Base-by-base conservation (phyloP, 1,140 invertebrate species). In the Tachypleus tridentatus region DNA sequence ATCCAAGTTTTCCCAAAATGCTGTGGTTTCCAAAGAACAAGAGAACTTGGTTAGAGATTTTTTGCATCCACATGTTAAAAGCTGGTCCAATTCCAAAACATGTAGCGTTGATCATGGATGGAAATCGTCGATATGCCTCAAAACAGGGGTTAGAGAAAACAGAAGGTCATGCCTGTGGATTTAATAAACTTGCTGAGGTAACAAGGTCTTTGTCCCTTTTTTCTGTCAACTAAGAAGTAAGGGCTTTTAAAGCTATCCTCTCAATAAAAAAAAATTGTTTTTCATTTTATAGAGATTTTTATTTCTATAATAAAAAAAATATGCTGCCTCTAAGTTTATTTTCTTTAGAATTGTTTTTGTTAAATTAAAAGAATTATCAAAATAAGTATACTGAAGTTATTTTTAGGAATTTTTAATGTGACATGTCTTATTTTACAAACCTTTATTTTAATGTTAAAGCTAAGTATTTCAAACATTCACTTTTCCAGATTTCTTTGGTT, bases 51-150 rank as follows among this genome's bases (percentile, higher is more conserved):
- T 4, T 73, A 5, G 71, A 73, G 64, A 60, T 58, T 8, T 62
- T 72, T 51, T 62, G 64, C n/a, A 68, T 70, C 5, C 65, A 65
- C 57, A 63, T 70, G 4, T 51, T 73, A 5, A 69, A 68, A 61
- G 47, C 49, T 58, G 93, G 94, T 5, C 79, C 83, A 47, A 79
- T 98, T 67, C 96, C 96, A 1, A 82, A 84, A 70, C 96, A 99
- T 80, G 80, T 98, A 63, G 95, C 93, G 2, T 87, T 99, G 75
- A 98, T 99, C 63, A 98, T 99, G 94, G 97, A 99, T 80, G 97
- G 97, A 29, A 99, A 99, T 79, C 82, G 97, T 65, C 80, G 97
- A 70, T 99, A 86, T 81, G 97, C 97, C 1, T 85, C 81, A 65
- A 92, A 92, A 75, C 82, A 85, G 54, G 82, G 87, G 29, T 80